Percentiles rank a stretch among this genome's conserved stretches.
Conservation (phyloP, 1,140 invertebrate species). For the Meloidogyne floridensis region DNA sequence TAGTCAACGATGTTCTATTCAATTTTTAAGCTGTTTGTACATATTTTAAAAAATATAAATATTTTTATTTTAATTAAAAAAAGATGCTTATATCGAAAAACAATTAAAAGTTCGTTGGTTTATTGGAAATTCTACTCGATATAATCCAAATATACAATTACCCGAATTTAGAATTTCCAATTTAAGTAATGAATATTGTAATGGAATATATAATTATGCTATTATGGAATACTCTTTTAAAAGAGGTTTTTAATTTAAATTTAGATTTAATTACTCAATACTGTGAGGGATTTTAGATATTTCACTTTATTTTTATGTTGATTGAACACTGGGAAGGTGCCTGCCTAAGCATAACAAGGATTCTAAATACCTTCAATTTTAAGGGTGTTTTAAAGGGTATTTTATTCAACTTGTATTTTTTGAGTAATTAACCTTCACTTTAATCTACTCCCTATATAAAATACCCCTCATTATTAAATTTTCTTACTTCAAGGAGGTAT, state of each 20-base stretch:
- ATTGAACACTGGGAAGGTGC: too few relatives aligned
- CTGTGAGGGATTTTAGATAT: too few relatives aligned
- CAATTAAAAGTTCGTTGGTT: slow-evolving; percentile 62
- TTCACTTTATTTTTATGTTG: too few relatives aligned
- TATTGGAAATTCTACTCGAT: slow-evolving; percentile 49
- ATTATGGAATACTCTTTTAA: slow-evolving; percentile 57
- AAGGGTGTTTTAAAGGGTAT: too few relatives aligned
- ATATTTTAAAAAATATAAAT: background rate
- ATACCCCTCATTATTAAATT: too few relatives aligned
- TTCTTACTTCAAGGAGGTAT: too few relatives aligned
- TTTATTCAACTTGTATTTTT: too few relatives aligned
- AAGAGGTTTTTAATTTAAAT: slow-evolving; percentile 38
- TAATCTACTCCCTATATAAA: too few relatives aligned
- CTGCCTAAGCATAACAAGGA: too few relatives aligned
- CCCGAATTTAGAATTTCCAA: slow-evolving; percentile 59
- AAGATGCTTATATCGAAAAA: slow-evolving; percentile 62
- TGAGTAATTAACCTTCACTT: too few relatives aligned
- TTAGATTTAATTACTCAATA: too few relatives aligned
- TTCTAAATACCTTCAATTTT: too few relatives aligned
- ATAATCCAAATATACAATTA: slow-evolving; percentile 58
- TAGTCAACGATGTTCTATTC: slow-evolving; percentile 53
- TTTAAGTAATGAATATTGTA: slow-evolving; percentile 55
- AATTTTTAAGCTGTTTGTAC: slow-evolving; percentile 46
- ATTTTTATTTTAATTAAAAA: slow-evolving; percentile 18
- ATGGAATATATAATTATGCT: slow-evolving; percentile 63